A percentile compares a stretch with the other conserved stretches of the same genome.
Conservation (phyloP, 1,140 invertebrate genomes). For the Pachyrhynchus sulphureomaculatus region DNA sequence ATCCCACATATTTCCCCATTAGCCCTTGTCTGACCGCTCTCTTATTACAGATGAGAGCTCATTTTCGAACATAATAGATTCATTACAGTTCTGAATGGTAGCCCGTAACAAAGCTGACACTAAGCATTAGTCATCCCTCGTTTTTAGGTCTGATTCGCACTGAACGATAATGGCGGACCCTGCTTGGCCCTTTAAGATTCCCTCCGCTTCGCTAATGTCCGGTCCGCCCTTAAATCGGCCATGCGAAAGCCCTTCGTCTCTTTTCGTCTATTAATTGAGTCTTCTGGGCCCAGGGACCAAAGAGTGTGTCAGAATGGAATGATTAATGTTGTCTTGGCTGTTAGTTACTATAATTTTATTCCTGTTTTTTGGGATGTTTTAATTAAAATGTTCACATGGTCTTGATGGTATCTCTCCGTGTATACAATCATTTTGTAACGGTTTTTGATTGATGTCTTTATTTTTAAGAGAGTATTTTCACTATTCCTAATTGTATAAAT, state of each 20-base stretch:
- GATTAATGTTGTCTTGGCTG: slow-evolving; percentile 30
- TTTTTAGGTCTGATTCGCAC: slow-evolving; percentile 41
- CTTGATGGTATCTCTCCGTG: background rate
- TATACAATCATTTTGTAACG: background rate
- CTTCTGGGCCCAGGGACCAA: slow-evolving; percentile 36
- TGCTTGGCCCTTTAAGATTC: slow-evolving; percentile 6
- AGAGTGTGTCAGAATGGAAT: slow-evolving; percentile 30
- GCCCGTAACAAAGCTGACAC: slow-evolving; percentile 42
- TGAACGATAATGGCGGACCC: slow-evolving; percentile 33
- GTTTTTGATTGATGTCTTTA: background rate
- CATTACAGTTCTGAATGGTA: slow-evolving; percentile 45
- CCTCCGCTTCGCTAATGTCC: slow-evolving; percentile 35
- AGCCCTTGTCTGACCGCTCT: background rate
- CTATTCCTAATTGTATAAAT: too few relatives aligned
- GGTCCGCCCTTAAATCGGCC: slow-evolving; percentile 43
- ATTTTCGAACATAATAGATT: slow-evolving; percentile 44
- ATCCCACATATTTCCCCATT: too few relatives aligned
- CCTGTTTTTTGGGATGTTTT: slow-evolving; percentile 11
- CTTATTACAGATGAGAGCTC: slow-evolving; percentile 3
- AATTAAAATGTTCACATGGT: slow-evolving; percentile 30
- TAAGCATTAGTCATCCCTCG: slow-evolving; percentile 46
- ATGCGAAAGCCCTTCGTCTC: slow-evolving; percentile 31
- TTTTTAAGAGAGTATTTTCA: too few relatives aligned
- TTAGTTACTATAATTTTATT: slow-evolving; percentile 32
- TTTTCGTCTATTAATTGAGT: slow-evolving; percentile 49